phyloP scores from a whole-genome alignment of 2,888 invertebrate genomes.

The Drosophila picticornis region DNA sequence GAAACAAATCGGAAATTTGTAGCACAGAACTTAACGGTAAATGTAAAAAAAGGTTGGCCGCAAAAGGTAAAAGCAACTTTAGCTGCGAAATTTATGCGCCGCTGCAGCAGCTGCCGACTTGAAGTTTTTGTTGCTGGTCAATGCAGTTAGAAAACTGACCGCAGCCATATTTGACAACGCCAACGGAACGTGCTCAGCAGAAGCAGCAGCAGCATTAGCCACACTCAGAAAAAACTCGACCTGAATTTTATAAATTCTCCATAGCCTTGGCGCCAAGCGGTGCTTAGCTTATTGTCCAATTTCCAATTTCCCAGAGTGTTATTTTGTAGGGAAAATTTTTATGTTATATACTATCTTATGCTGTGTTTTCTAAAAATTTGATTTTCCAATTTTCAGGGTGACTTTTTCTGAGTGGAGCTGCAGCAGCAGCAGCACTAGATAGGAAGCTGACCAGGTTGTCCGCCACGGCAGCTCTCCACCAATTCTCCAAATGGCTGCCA shows the following conservation, averaged over 20 bases:
- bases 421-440: not conserved
- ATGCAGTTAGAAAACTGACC: constrained; percentile 69
- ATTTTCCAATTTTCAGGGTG: not conserved
- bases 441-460: constrained; percentile 36
- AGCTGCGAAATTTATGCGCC: constrained; percentile 69
- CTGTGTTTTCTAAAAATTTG: not conserved
- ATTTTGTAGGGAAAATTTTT: not conserved
- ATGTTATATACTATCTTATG: not conserved
- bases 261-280: not conserved
- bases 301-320: not conserved
- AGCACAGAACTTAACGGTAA: constrained; percentile 69
- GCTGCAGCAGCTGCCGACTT: constrained; percentile 22
- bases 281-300: not conserved
- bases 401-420: not conserved
- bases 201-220: not conserved
- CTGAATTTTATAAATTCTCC: not conserved
- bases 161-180: constrained; percentile 76
- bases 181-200: constrained; percentile 65
- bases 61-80: constrained; percentile 77
- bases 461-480: constrained; percentile 14
- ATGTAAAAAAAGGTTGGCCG: constrained; percentile 73
- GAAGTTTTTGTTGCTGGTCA: constrained; percentile 47
- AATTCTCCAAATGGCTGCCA: constrained; percentile 5
- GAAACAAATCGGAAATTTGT: constrained; percentile 58
- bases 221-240: not conserved